Base-by-base conservation (phyloP, 2,113 vertebrate genomes). In the Saimiri boliviensis region DNA sequence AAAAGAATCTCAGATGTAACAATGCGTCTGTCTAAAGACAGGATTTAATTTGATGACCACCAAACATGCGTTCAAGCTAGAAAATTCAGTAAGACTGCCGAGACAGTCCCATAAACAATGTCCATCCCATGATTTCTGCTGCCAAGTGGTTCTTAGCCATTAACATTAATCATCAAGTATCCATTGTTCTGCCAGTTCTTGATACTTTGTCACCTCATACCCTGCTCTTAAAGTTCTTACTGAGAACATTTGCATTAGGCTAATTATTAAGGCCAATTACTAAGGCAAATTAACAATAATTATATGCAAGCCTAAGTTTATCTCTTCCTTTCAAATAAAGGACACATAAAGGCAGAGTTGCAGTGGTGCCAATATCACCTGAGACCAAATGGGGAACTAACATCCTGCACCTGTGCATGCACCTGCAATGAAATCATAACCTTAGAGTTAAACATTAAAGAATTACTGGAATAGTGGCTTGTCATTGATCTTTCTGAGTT, bases 281-380 rank as follows among this genome's bases (percentile, higher is more conserved):
- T 83, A 86, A 84, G 40, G 90, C 56, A 94, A 93, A 89, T 86
- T 77, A 95, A 54, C 37, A 90, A 23, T 89, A 79, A 27, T 89
- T 87, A 84, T 45, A n/a, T 47, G 66, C 32, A 42, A 32, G 19
- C 32, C 54, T 56, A 79, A 25, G 12, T 84, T 88, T 73, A 47
- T 83, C 11, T 56, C 49, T 95, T 82, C 81, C 70, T 91, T 94
- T 76, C 63, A 92, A 81, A 71, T 60, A 93, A 84, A 56, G 81
- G n/a, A 42, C n/a, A 80, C 6, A 23, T 49, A 35, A 91, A 92
- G 8, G 6, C 20, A 83, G 7, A 66, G 35, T 45, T 54, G 40
- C 37, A 45, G 3, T 27, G 27, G 45, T 45, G 42, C 90, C 30
- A 85, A 2, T 3, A 5, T 73, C 49, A 79, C 52, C 49, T 87